These are phyloP conservation scores for Forbesichthys agassizii DNA, from an alignment of 2,113 vertebrate genomes.

Conservation along the genomic window DNA sequence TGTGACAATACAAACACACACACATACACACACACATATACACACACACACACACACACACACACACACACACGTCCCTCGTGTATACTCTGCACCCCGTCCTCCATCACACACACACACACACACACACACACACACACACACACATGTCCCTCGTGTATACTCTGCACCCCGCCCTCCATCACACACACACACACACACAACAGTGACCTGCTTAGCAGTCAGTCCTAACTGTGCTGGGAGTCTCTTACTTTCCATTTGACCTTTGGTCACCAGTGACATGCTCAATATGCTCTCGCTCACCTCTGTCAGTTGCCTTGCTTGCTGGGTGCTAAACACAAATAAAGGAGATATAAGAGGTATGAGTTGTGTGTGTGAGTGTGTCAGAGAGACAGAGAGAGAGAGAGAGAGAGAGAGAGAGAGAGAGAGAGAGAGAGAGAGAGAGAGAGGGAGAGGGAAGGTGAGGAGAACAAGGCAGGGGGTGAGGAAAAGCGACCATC, in stretches of 20 bases:
- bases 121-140: not conserved
- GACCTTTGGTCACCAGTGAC: constrained; percentile 80
- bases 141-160: not conserved
- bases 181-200: constrained; percentile 3
- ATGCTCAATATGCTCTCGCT: constrained; percentile 76
- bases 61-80: too few relatives aligned
- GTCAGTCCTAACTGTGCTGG: constrained; percentile 67
- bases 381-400: constrained; percentile 14
- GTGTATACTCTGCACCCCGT: too few relatives aligned
- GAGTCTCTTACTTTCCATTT: constrained; percentile 74
- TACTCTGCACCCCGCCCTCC: not conserved
- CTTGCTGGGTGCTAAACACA: constrained; percentile 70
- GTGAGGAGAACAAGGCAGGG: constrained; percentile 18
- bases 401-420: constrained; percentile 13
- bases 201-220: constrained; percentile 68
- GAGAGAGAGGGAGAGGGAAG: not conserved
- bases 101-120: too few relatives aligned
- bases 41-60: too few relatives aligned
- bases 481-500: not conserved
- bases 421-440: constrained; percentile 27
- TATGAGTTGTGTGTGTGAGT: constrained; percentile 1
- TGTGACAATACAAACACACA: too few relatives aligned
- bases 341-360: constrained; percentile 39
- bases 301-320: constrained; percentile 70
- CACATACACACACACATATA: too few relatives aligned